Evolutionary conservation across 2,797 vertebrate species (phyloP).

Genomic region (Miichthys miiuy): DNA sequence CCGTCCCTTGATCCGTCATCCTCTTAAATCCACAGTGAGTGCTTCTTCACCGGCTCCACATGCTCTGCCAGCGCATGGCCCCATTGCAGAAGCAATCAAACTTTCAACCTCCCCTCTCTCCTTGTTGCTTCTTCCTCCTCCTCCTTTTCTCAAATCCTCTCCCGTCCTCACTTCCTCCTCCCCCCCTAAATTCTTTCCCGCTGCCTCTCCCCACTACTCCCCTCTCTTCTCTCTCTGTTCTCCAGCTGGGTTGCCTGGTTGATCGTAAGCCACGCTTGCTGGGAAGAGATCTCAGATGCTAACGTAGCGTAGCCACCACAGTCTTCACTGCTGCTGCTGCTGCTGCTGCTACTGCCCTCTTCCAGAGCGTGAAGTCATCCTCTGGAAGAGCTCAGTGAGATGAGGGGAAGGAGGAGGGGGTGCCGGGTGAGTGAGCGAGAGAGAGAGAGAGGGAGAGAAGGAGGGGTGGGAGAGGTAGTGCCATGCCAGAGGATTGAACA

Average conservation of each 20-base stretch:
- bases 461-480: slow-evolving; percentile 59
- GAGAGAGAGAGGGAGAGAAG: slow-evolving; percentile 20
- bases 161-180: slow-evolving; percentile 32
- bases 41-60: slow-evolving; percentile 46
- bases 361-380: slow-evolving; percentile 83
- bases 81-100: slow-evolving; percentile 65
- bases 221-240: slow-evolving; percentile 27
- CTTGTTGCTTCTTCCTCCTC: slow-evolving; percentile 45
- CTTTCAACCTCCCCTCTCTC: slow-evolving; percentile 69
- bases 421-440: slow-evolving; percentile 42
- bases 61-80: slow-evolving; percentile 28
- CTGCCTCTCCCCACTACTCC: slow-evolving; percentile 38
- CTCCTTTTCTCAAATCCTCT: slow-evolving; percentile 46
- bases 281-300: slow-evolving; percentile 69
- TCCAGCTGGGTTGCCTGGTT: slow-evolving; percentile 58
- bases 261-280: slow-evolving; percentile 54
- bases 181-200: slow-evolving; percentile 50
- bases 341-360: slow-evolving; percentile 59
- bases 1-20: slow-evolving; percentile 62
- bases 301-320: slow-evolving; percentile 66
- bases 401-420: slow-evolving; percentile 24
- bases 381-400: slow-evolving; percentile 70
- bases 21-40: slow-evolving; percentile 59
- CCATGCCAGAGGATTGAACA: slow-evolving; percentile 79
- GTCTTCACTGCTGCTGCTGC: slow-evolving; percentile 45